Conservation (phyloP, 2,113 vertebrate genomes). For the Condylura cristata region DNA sequence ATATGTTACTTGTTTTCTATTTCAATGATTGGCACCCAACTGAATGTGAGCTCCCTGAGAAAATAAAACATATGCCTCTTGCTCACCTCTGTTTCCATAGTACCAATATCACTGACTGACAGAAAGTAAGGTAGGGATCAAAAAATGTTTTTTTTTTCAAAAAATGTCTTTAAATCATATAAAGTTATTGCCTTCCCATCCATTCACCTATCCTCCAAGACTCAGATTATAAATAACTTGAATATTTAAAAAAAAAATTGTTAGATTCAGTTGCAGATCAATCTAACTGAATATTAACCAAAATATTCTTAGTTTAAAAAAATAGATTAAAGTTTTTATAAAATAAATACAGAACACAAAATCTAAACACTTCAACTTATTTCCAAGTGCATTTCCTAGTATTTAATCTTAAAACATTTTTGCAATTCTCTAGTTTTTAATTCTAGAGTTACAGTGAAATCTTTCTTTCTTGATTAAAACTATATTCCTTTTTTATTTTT, state of each 20-base stretch:
- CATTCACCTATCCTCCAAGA: background rate
- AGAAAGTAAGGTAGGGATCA: background rate
- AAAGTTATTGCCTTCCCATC: background rate
- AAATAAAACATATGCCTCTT: background rate
- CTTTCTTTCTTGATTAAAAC: no score
- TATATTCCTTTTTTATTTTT: no score
- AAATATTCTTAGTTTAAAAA: conserved; percentile 10
- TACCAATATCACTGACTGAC: background rate
- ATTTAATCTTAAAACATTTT: background rate
- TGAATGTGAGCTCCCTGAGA: background rate
- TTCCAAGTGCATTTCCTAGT: background rate
- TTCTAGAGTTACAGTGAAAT: background rate
- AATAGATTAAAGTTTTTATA: background rate
- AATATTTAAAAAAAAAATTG: background rate
- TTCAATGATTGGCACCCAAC: background rate
- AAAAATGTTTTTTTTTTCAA: background rate
- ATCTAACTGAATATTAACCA: background rate
- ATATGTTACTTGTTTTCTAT: background rate
- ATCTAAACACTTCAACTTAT: background rate
- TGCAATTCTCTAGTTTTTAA: background rate
- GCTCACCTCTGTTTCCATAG: background rate
- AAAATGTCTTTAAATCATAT: background rate
- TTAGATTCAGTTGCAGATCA: background rate
- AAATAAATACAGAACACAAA: background rate
- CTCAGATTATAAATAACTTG: background rate